Evolutionary conservation across 2,888 invertebrate genomes (phyloP).

Genomic region (Eilema griseolum): DNA sequence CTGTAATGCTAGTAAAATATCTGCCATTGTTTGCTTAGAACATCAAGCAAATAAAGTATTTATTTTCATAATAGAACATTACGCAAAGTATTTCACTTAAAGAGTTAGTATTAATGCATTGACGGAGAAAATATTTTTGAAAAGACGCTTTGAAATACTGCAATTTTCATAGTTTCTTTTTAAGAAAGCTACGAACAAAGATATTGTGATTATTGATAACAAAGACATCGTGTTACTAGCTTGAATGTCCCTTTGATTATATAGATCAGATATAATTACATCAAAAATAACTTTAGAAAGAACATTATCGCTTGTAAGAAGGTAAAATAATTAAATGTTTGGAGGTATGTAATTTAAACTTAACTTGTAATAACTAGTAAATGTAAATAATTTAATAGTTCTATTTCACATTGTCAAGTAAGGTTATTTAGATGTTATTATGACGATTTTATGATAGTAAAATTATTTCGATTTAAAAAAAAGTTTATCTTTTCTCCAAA

Average conservation of each 20-base stretch:
- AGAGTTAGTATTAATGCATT: conserved; percentile 2
- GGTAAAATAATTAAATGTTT: no score
- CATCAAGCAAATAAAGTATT: conserved; percentile 8
- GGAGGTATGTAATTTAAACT: conserved; percentile 19
- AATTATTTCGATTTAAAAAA: background rate
- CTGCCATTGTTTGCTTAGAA: conserved; percentile 34
- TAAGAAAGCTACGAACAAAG: background rate
- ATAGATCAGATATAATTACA: background rate
- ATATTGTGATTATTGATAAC: background rate
- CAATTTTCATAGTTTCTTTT: background rate
- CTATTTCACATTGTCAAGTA: background rate
- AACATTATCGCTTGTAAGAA: background rate
- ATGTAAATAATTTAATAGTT: conserved; percentile 48
- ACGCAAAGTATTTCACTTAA: conserved; percentile 17
- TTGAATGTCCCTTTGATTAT: background rate
- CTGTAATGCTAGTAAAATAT: conserved; percentile 55
- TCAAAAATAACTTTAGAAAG: background rate
- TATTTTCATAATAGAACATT: conserved; percentile 10
- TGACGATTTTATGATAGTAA: background rate
- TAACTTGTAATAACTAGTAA: conserved; percentile 46
- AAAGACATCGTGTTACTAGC: background rate
- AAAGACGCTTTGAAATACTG: background rate
- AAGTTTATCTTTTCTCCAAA: background rate
- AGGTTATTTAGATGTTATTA: background rate
- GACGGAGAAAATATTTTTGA: background rate